A percentile compares a stretch with the other conserved stretches of the same genome.
These are phyloP conservation scores for Rhagoletis zephyria DNA, from an alignment of 1,140 invertebrate species.

Conservation along the genomic window DNA sequence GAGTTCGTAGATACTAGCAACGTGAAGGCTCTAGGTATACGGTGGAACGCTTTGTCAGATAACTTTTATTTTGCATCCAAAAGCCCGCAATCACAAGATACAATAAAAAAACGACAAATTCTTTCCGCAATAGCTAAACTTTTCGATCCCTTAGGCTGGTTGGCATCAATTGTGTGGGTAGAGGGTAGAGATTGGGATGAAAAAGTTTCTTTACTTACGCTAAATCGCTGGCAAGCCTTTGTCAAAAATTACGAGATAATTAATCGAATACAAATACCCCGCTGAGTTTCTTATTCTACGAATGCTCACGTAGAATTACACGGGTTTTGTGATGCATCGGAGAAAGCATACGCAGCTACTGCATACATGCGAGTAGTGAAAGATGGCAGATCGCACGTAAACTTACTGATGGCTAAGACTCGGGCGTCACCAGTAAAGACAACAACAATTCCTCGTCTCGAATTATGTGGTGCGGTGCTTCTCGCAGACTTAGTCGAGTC, in stretches of 20 bases:
- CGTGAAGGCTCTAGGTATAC: constrained; percentile 35
- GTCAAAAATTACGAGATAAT: background rate
- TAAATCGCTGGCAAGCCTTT: constrained; percentile 10
- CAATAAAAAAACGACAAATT: too few relatives aligned
- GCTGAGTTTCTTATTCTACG: constrained; percentile 17
- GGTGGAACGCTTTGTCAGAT: constrained; percentile 41
- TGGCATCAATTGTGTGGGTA: too few relatives aligned
- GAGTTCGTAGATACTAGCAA: constrained; percentile 22
- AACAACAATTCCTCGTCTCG: constrained; percentile 62
- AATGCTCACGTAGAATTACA: background rate
- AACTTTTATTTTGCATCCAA: background rate
- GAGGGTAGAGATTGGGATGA: too few relatives aligned
- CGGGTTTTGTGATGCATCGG: background rate
- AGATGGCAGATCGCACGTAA: too few relatives aligned
- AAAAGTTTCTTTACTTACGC: too few relatives aligned
- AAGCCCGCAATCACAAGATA: background rate
- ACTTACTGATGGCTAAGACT: constrained; percentile 58
- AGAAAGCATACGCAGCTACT: background rate
- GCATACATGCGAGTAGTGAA: background rate
- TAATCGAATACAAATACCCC: background rate
- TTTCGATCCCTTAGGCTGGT: too few relatives aligned
- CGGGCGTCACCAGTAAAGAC: constrained; percentile 63
- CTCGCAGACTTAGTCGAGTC: constrained; percentile 56
- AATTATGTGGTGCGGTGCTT: constrained; percentile 62
- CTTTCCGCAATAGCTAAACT: too few relatives aligned